Evolutionary conservation across 2,113 vertebrate genomes (phyloP).

Genomic region (Rhinichthys klamathensis): DNA sequence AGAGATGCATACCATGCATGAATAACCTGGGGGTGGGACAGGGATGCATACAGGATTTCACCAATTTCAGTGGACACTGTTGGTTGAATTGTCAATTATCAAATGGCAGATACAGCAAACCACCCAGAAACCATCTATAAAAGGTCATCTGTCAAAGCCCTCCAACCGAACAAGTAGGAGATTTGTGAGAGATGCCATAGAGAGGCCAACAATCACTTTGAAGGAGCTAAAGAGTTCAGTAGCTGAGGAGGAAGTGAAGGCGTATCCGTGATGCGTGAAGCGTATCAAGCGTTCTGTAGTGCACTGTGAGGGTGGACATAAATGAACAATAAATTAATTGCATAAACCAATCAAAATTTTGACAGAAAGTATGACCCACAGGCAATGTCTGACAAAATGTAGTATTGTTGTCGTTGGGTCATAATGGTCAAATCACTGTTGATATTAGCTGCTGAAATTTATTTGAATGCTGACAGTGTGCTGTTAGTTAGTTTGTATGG

Average conservation of each 20-base stretch:
- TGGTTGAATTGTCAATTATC: constrained; percentile 33
- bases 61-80: constrained; percentile 3
- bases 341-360: background rate
- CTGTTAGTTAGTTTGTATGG: background rate
- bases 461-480: background rate
- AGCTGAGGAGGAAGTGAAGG: background rate
- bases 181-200: constrained; percentile 28
- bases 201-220: constrained; percentile 32
- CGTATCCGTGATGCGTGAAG: background rate
- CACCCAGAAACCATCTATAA: constrained; percentile 25
- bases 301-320: background rate
- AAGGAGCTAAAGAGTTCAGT: constrained; percentile 32
- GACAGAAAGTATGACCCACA: background rate
- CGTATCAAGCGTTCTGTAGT: background rate
- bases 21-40: background rate
- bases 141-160: constrained; percentile 41
- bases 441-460: too few relatives aligned
- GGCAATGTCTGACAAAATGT: background rate
- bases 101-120: constrained; percentile 28
- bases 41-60: background rate
- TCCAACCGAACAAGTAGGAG: constrained; percentile 5
- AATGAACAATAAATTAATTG: background rate
- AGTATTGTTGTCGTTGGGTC: background rate
- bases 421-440: background rate
- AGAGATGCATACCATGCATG: background rate